Percentiles rank a stretch among this genome's conserved stretches.
phyloP scores from a whole-genome alignment of 1,140 invertebrate genomes.

The fruit fly (Drosophila melanogaster) region DNA sequence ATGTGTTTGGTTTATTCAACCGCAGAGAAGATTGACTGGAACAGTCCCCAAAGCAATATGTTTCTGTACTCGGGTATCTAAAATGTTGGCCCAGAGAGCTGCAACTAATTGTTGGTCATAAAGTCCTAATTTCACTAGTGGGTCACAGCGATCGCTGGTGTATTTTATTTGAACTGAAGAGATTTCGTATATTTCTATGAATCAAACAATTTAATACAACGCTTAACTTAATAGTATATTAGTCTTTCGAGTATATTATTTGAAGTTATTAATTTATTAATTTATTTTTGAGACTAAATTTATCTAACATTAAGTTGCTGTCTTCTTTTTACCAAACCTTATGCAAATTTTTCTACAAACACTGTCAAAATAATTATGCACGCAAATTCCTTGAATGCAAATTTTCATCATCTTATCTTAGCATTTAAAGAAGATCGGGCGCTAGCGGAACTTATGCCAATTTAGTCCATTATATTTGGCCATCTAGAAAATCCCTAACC shows the following conservation, averaged over 20 bases:
- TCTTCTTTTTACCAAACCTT: background rate
- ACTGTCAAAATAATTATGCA: background rate
- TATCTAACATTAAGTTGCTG: background rate
- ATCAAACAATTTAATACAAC: background rate
- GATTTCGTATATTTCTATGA: background rate
- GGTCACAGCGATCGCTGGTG: background rate
- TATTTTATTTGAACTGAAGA: background rate
- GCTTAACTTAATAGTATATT: too few relatives aligned
- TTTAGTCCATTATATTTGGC: constrained; percentile 36
- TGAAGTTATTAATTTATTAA: too few relatives aligned
- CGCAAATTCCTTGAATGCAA: background rate
- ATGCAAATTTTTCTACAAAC: background rate
- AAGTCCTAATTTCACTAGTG: constrained; percentile 3
- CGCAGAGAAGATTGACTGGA: constrained; percentile 51
- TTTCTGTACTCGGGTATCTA: constrained; percentile 11
- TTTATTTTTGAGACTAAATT: background rate
- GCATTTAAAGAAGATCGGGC: constrained; percentile 17
- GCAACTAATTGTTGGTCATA: constrained; percentile 19
- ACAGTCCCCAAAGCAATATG: constrained; percentile 47
- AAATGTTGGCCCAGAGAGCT: constrained; percentile 30
- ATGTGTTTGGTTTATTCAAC: constrained; percentile 31
- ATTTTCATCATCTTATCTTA: constrained; percentile 33
- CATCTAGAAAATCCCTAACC: constrained; percentile 27
- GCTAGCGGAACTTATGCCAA: constrained; percentile 33
- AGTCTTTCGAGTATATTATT: too few relatives aligned